Conservation (phyloP, 2,888 invertebrate species). For the Ptilodon capucinus region DNA sequence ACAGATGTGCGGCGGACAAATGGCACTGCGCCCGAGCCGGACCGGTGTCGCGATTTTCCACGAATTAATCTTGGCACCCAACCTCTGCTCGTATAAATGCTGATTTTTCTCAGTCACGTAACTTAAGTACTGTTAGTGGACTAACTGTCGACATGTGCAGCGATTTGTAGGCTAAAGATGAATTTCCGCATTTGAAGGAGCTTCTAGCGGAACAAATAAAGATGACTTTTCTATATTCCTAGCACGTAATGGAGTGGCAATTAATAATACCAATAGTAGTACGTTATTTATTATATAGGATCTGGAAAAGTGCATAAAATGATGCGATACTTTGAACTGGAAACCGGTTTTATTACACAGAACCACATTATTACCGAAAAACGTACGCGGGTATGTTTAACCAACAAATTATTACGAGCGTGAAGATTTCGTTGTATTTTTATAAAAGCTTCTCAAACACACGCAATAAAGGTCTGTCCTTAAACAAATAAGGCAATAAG, state of each 20-base stretch:
- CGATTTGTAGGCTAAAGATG: slow-evolving; percentile 26
- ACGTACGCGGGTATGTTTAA: slow-evolving; percentile 33
- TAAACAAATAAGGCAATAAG: slow-evolving; percentile 38
- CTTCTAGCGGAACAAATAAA: slow-evolving; percentile 17
- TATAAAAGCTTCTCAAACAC: slow-evolving; percentile 44
- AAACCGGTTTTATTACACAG: background rate
- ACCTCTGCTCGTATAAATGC: slow-evolving; percentile 37
- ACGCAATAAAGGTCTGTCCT: slow-evolving; percentile 35
- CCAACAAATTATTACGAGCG: slow-evolving; percentile 27
- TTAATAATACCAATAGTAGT: background rate
- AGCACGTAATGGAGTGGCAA: background rate
- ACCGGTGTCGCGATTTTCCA: slow-evolving; percentile 31
- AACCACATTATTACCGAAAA: slow-evolving; percentile 1
- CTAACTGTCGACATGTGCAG: slow-evolving; percentile 23
- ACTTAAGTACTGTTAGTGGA: slow-evolving; percentile 52
- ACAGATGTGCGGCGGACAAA: slow-evolving; percentile 46
- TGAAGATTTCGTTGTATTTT: slow-evolving; percentile 39
- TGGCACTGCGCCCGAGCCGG: slow-evolving; percentile 26
- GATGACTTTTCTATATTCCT: background rate
- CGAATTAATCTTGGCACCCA: slow-evolving; percentile 24
- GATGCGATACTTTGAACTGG: too few species aligned
- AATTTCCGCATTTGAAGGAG: slow-evolving; percentile 26
- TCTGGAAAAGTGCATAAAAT: too few species aligned
- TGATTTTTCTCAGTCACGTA: slow-evolving; percentile 66
- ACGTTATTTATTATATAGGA: background rate